Base-by-base conservation (phyloP, 2,113 vertebrate species). In the Lepus europaeus region DNA sequence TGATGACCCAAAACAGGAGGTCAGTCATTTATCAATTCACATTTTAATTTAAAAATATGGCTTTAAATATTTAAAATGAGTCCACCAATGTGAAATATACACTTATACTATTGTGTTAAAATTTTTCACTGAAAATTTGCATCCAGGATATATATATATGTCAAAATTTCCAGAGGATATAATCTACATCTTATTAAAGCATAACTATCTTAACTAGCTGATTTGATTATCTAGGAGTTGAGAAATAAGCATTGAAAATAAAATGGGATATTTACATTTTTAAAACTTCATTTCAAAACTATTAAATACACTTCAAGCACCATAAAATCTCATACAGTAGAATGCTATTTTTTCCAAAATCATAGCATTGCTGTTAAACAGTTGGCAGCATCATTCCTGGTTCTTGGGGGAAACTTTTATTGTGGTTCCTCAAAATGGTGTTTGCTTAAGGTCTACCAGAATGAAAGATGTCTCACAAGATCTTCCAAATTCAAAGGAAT, bases 21-120 rank as follows among this genome's bases (percentile, higher is more conserved):
- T 51, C 33, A 45, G 22, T 77, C 36, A 29, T 69, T 90, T 90
- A 76, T 78, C 36, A 87, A 74, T 59, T 36, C 9, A 23, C 80
- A 36, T 59, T 93, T 96, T 91, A 82, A 45, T 85, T 91, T 23
- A 93, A 85, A 93, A 23, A 53, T 31, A 31, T 73, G 36, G 2
- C 10, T 93, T 95, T 70, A 89, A 86, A 89, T 91, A 74, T 86
- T 78, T 93, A 84, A 94, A 96, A 89, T 85, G 87, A 90, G 25
- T 66, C 10, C 20, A 92, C 13, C 59, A 66, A 27, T 80, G 49
- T 72, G 61, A 92, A 78, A 89, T 12, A 51, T 83, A 45, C 6
- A 92, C 20, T 87, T 86, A 66, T 0, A 69, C 61, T 53, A 87
- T 36, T 90, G 13, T 76, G 45, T 90, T 87, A 86, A 95, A 84